Base-by-base conservation (phyloP, 2,113 vertebrate species). In the Sporophila hypoxantha region DNA sequence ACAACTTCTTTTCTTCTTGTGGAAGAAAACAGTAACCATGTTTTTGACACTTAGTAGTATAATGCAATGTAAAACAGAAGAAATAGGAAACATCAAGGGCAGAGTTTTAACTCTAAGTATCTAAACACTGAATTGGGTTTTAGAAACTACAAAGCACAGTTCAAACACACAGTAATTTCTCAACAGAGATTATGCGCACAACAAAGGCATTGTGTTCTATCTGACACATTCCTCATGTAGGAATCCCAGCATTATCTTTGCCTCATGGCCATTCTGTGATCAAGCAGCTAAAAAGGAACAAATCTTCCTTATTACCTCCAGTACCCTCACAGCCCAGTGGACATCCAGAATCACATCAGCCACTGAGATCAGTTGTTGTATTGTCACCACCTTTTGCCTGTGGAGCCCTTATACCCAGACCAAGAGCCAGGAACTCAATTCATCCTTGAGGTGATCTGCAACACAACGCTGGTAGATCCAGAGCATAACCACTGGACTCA, bases 101-200 rank as follows among this genome's bases (percentile, higher is more conserved):
- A 73, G 85, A 69, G 21, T 62, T 82, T 87, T 73, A 78, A 66
- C 37, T 84, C 0, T 12, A 77, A 66, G 5, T 65, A 66, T 62
- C 76, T 85, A 85, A 92, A 87, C 5, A 66, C n/a, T 23, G 85
- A 86, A 79, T 30, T 59, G 21, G 5, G 36, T 27, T 86, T 87
- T 66, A 79, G 47, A 82, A 87, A 59, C 82, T 62, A 82, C 75
- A 90, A 87, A 88, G 81, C 74, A 82, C 14, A 32, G 53, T 81
- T 78, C 77, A 94, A 87, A 86, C 27, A 53, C 11, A 17, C 7
- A 30, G 67, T 60, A 7, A 17, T 78, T 87, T 82, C 64, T 78
- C 67, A 82, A 14, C 49, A 78, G 41, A 44, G 34, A 79, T 76
- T 68, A 52, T 14, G 11, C 27, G 36, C 15, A 76, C 64, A 91